Evolutionary conservation across 2,888 invertebrate genomes (phyloP).

Genomic region (Leptinotarsa haldemani): DNA sequence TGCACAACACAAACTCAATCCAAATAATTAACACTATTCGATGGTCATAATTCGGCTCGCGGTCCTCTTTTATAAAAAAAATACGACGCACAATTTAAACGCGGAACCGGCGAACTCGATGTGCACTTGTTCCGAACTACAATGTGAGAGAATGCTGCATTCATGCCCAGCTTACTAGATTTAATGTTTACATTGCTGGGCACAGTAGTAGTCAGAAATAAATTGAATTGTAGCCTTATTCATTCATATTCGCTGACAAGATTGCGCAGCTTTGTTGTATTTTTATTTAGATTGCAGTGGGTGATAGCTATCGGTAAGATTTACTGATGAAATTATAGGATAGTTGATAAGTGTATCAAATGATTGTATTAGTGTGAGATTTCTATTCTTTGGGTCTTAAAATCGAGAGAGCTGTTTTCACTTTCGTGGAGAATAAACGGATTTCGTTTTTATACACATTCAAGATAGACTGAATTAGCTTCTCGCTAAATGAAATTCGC

Average conservation of each 20-base stretch:
- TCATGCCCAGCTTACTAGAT: slow-evolving; percentile 20
- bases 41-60: neutral
- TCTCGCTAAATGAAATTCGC: too few relatives aligned
- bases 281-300: slow-evolving; percentile 1
- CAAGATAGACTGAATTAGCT: too few relatives aligned
- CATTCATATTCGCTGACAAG: slow-evolving; percentile 46
- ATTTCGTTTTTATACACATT: too few relatives aligned
- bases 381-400: too few relatives aligned
- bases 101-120: slow-evolving; percentile 12
- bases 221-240: slow-evolving; percentile 48
- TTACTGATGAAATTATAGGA: neutral
- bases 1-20: neutral
- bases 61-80: neutral
- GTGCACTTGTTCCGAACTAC: slow-evolving; percentile 31
- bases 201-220: slow-evolving; percentile 24
- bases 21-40: neutral
- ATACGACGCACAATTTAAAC: slow-evolving; percentile 4
- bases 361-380: neutral
- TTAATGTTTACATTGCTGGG: slow-evolving; percentile 38
- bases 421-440: too few relatives aligned
- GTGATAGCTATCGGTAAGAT: neutral
- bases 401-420: too few relatives aligned
- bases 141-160: slow-evolving; percentile 38
- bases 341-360: neutral
- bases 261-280: slow-evolving; percentile 43